Percentiles rank a stretch among this genome's conserved stretches.
Conservation (phyloP, 35 echinoderm and acorn worm genomes). For the Heliocidaris erythrogramma region DNA sequence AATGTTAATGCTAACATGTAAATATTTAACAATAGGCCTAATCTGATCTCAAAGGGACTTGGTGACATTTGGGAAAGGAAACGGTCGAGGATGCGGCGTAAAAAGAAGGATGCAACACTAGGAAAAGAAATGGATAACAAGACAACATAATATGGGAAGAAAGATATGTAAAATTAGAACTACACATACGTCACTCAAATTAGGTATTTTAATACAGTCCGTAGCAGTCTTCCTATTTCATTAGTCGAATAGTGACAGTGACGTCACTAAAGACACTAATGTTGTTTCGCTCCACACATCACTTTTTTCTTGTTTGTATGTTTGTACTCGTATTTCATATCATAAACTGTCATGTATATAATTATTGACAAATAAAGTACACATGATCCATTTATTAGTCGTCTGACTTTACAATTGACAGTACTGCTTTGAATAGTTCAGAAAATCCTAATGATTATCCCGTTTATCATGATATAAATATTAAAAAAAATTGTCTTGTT, state of each 20-base stretch:
- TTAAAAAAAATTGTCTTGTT: too few relatives aligned
- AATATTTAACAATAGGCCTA: neutral
- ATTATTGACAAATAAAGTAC: too few relatives aligned
- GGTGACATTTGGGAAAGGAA: neutral
- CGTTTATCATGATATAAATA: too few relatives aligned
- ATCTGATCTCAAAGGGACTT: neutral
- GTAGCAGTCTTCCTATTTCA: neutral
- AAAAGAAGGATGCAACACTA: neutral
- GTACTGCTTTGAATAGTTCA: too few relatives aligned
- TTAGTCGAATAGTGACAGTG: neutral
- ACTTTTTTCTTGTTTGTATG: too few relatives aligned
- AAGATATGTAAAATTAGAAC: conserved; percentile 6
- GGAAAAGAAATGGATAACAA: neutral
- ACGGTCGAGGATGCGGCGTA: neutral
- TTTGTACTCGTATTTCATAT: too few relatives aligned
- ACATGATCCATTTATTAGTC: too few relatives aligned
- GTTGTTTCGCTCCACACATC: neutral
- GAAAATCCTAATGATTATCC: too few relatives aligned
- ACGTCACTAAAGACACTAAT: neutral
- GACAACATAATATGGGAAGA: conserved; percentile 17
- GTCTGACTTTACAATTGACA: too few relatives aligned
- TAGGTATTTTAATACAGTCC: neutral
- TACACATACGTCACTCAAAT: neutral
- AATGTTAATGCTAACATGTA: neutral
- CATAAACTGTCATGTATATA: too few relatives aligned